Evolutionary conservation across 2,888 invertebrate genomes (phyloP).

Genomic region (Hemithea aestivaria): DNA sequence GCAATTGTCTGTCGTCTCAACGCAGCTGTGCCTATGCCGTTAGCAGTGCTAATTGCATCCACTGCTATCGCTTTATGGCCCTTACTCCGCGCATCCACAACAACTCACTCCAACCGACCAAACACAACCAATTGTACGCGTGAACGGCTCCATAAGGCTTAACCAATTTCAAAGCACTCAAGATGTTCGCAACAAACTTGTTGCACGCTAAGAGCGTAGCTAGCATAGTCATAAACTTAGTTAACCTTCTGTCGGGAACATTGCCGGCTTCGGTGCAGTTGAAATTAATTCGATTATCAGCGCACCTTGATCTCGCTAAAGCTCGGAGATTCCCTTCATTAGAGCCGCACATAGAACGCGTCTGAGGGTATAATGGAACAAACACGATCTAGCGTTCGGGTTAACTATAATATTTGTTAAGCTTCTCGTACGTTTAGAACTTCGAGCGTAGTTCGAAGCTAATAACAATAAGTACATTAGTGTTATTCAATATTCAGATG

Average conservation of each 20-base stretch:
- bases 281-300: slow-evolving; percentile 76
- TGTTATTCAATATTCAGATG: slow-evolving; percentile 58
- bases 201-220: slow-evolving; percentile 68
- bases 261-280: slow-evolving; percentile 63
- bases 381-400: slow-evolving; percentile 35
- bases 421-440: slow-evolving; percentile 14
- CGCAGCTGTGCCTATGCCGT: slow-evolving; percentile 45
- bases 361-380: slow-evolving; percentile 44
- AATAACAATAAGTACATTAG: slow-evolving; percentile 34
- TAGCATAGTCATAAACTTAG: slow-evolving; percentile 75
- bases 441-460: slow-evolving; percentile 23
- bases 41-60: slow-evolving; percentile 55
- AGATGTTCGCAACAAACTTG: slow-evolving; percentile 73
- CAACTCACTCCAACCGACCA: slow-evolving; percentile 15
- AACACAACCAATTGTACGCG: slow-evolving; percentile 31
- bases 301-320: slow-evolving; percentile 69
- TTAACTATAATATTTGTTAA: slow-evolving; percentile 27
- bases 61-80: slow-evolving; percentile 52
- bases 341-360: slow-evolving; percentile 36
- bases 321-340: slow-evolving; percentile 65
- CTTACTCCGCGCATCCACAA: slow-evolving; percentile 31
- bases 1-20: slow-evolving; percentile 64
- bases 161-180: slow-evolving; percentile 72
- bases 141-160: slow-evolving; percentile 43
- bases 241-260: slow-evolving; percentile 68